A percentile compares a stretch with the other conserved stretches of the same genome.
Conservation (phyloP, 53 echinoderm and acorn worm species). For the Hippasteria phrygiana region DNA sequence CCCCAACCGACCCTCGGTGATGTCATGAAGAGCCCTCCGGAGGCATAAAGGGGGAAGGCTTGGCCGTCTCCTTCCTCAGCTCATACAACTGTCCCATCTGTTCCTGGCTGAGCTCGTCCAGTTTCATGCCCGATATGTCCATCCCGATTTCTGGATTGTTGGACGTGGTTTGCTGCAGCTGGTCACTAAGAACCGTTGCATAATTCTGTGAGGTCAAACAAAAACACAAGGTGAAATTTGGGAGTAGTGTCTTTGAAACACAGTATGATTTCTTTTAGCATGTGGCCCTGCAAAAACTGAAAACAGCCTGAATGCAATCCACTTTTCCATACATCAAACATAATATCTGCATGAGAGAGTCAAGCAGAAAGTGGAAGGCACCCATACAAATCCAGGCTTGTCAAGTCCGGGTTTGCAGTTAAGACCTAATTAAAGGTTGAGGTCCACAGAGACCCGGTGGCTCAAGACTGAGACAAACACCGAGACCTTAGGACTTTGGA, state of each 20-base stretch:
- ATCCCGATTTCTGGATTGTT: conserved; percentile 42
- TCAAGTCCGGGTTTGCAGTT: too few relatives aligned
- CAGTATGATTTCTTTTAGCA: too few relatives aligned
- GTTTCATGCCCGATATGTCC: conserved; percentile 35
- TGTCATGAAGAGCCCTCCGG: conserved; percentile 57
- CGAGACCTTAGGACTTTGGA: too few relatives aligned
- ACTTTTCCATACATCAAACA: too few relatives aligned
- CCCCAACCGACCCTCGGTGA: not conserved
- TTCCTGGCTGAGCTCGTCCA: conserved; percentile 84
- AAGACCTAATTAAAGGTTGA: too few relatives aligned
- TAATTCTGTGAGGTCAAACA: conserved; percentile 69
- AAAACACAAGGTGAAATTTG: not conserved
- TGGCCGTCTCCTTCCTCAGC: conserved; percentile 85
- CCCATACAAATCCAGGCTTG: too few relatives aligned
- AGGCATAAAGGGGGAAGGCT: conserved; percentile 75
- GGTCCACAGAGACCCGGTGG: too few relatives aligned
- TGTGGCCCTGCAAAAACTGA: too few relatives aligned
- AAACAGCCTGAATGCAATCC: too few relatives aligned
- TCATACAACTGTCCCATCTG: conserved; percentile 92
- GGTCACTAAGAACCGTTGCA: conserved; percentile 77
- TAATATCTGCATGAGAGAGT: too few relatives aligned
- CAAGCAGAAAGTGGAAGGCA: too few relatives aligned
- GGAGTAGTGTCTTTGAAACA: not conserved
- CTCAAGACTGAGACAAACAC: too few relatives aligned
- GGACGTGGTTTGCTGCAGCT: conserved; percentile 30